Base-by-base conservation (phyloP, 2,888 invertebrate species). In the Pandemis heparana region DNA sequence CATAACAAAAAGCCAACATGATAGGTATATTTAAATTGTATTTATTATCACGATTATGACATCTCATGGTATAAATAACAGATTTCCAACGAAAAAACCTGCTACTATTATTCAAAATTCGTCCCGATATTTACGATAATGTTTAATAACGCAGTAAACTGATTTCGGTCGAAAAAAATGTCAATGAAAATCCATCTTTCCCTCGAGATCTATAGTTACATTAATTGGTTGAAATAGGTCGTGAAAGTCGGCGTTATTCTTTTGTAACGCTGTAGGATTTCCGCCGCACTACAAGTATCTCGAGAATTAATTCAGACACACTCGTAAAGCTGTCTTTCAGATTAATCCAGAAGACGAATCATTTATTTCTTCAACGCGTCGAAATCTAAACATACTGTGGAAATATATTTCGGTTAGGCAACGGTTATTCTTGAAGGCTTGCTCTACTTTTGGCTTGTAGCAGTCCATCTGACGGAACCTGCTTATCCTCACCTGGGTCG, bases 171-270 rank as follows among this genome's bases (percentile, higher is more conserved):
- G 46, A 46, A 23, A 48, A 67, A 67, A 46, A 60, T 10, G 18
- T 14, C 10, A 64, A 53, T 16, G 41, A 67, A 43, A 64, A 62
- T 39, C 61, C 72, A 43, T 63, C 60, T 68, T 62, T 53, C 60
- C 70, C 69, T 71, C 48, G 77, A 82, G 83, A 86, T 75, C 75
- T 79, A 83, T 80, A 70, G 77, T 71, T 65, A 75, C 82, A 85
- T 85, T 81, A 83, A 80, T 81, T 78, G 78, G 67, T 75, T 77
- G 77, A 83, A 82, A 81, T 82, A 79, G 80, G 76, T 78, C 82
- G 79, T 82, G 80, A 82, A 81, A 83, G 80, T 80, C 79, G 77
- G 53, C 79, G 77, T 79, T 78, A 80, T 74, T 83, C 80, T 83
- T 56, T 83, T 79, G 75, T 78, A 79, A 80, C 76, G 76, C 75